Percentiles rank a stretch among this genome's conserved stretches.
These are phyloP conservation scores for Eunapius fragilis DNA, from an alignment of 37 sponge, comb jelly and placozoan species.

Conservation along the genomic window DNA sequence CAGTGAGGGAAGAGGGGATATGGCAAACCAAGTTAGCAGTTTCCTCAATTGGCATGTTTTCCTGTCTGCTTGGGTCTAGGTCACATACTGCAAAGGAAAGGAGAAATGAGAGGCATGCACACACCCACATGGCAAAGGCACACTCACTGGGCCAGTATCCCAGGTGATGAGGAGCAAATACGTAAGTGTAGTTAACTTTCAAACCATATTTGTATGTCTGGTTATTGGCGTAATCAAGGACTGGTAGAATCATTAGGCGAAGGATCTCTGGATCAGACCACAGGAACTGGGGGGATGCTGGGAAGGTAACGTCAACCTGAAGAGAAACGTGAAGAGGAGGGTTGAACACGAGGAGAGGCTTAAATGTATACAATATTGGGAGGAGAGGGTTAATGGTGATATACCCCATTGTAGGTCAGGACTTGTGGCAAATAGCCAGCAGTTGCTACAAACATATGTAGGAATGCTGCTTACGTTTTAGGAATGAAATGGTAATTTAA, in stretches of 20 bases:
- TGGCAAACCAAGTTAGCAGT: slow-evolving; percentile 66
- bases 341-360: no score
- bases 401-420: no score
- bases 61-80: slow-evolving; percentile 55
- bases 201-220: slow-evolving; percentile 63
- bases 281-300: slow-evolving; percentile 72
- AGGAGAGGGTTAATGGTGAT: no score
- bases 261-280: slow-evolving; percentile 23
- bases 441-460: no score
- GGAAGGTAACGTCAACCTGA: slow-evolving; percentile 79
- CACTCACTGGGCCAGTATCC: slow-evolving; percentile 75
- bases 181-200: slow-evolving; percentile 52
- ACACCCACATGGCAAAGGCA: no score
- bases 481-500: no score
- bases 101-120: not conserved
- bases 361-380: no score
- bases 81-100: slow-evolving; percentile 58
- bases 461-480: no score
- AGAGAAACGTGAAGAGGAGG: not conserved
- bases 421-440: no score
- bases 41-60: slow-evolving; percentile 88
- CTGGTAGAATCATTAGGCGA: slow-evolving; percentile 34
- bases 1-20: no score
- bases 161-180: slow-evolving; percentile 83
- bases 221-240: slow-evolving; percentile 80